Evolutionary conservation across 2,113 vertebrate genomes (phyloP), one percentile per base, ranked within the genome.

Genomic region (Oryzias javanicus): DNA sequence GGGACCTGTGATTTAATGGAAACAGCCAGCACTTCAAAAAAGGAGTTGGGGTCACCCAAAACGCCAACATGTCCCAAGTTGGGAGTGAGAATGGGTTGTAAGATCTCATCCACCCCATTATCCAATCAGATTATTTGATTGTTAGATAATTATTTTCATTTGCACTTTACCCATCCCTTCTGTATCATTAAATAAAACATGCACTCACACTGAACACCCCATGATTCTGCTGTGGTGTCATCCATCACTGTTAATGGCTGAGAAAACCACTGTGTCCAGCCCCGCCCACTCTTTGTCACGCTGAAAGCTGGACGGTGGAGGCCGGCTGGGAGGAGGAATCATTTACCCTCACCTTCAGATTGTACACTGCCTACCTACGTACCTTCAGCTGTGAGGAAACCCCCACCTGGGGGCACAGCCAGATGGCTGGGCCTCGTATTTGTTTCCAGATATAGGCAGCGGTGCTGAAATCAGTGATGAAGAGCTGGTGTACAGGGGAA

Each of bases 191-290:
- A 77, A 78, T 67, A 82, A 68, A 56, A 71, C 55, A 64, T 74
- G 55, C 42, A 59, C 64, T 68, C 60, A 75, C 42, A 77, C 50
- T 57, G 50, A 53, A 74, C 57, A 78, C 67, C 74, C 76, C 81
- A 84, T 74, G 73, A 80, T 68, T 82, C 68, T 52, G 72, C 44
- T 71, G 29, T 10, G 63, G 67, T 80, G 82, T 64, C 85, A 88
- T 88, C 88, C 83, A 86, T 90, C 86, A 88, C 72, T 70, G 88
- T 81, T 90, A 87, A 90, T 81, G 74, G 64, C 70, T 57, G 61
- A 70, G 68, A 84, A 89, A 86, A 89, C 86, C 86, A 85, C 81
- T 86, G 78, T 81, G 81, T 84, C 84, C 83, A 79, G 72, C 22
- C 57, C 64, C 64, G 10, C 66, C 69, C 67, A 48, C 62, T 49